Percentiles rank a stretch among this genome's conserved stretches.
These are phyloP conservation scores for Tetraodon nigroviridis DNA, from an alignment of 2,113 vertebrate species.

Conservation along the genomic window DNA sequence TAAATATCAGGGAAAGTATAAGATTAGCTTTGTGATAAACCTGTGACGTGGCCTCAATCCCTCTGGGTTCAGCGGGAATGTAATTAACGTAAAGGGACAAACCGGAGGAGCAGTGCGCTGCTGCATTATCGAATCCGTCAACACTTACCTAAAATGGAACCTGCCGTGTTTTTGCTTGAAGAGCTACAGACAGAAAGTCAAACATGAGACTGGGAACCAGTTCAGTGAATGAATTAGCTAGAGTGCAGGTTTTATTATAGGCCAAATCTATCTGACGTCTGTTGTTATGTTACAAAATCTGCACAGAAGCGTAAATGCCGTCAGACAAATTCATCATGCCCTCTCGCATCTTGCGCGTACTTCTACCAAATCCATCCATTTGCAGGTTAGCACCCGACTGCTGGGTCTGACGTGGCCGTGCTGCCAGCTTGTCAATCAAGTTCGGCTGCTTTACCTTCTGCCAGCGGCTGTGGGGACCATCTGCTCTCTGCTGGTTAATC, in stretches of 20 bases:
- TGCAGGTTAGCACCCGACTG: constrained; percentile 35
- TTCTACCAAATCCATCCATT: constrained; percentile 20
- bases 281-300: background rate
- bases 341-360: constrained; percentile 23
- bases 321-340: constrained; percentile 17
- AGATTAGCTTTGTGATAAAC: constrained; percentile 57
- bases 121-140: background rate
- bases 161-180: background rate
- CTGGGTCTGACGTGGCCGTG: constrained; percentile 14
- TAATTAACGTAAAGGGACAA: constrained; percentile 13
- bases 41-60: constrained; percentile 46
- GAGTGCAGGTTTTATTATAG: background rate
- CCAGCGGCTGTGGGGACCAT: constrained; percentile 69
- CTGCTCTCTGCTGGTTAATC: constrained; percentile 67
- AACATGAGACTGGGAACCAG: background rate
- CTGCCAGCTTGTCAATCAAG: constrained; percentile 54
- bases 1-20: constrained; percentile 59
- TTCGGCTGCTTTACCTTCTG: constrained; percentile 64
- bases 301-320: constrained; percentile 18
- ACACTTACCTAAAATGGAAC: constrained; percentile 28
- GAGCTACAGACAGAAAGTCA: constrained; percentile 30
- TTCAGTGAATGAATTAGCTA: background rate
- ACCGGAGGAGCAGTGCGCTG: background rate
- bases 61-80: constrained; percentile 9
- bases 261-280: constrained; percentile 1